A percentile compares a stretch with the other conserved stretches of the same genome.
Evolutionary conservation across 1,140 invertebrate genomes (phyloP).

Genomic region (Drosophila biarmipes): DNA sequence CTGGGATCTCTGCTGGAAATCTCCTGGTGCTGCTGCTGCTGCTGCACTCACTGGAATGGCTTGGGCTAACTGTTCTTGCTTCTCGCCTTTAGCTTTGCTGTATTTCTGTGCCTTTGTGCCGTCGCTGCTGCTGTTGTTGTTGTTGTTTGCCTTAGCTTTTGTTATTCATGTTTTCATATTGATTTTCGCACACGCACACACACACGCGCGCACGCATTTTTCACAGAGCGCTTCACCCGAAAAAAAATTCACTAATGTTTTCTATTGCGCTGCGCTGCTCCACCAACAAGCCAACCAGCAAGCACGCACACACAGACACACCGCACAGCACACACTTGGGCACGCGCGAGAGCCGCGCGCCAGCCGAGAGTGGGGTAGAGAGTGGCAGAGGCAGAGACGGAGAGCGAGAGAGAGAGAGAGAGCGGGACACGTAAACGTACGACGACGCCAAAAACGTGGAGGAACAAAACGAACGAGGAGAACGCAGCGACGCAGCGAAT

Average conservation of each 20-base stretch:
- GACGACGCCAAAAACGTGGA: constrained; percentile 45
- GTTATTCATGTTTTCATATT: constrained; percentile 69
- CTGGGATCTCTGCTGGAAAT: background rate
- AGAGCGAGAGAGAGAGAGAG: constrained; percentile 35
- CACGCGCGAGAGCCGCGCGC: constrained; percentile 23
- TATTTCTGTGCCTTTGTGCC: constrained; percentile 35
- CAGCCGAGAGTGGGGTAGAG: constrained; percentile 21
- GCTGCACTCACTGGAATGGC: constrained; percentile 12
- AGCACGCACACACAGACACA: constrained; percentile 12
- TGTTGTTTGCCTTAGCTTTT: constrained; percentile 54
- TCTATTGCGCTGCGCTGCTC: constrained; percentile 69
- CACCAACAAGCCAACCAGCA: constrained; percentile 8
- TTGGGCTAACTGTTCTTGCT: background rate
- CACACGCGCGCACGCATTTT: constrained; percentile 36
- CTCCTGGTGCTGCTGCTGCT: background rate
- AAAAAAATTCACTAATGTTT: constrained; percentile 53
- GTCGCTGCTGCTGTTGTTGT: no score
- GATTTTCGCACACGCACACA: constrained; percentile 62
- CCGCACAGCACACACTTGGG: constrained; percentile 22
- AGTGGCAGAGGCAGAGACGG: constrained; percentile 19
- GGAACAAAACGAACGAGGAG: constrained; percentile 11
- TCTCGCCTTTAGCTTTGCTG: constrained; percentile 8
- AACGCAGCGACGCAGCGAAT: constrained; percentile 19
- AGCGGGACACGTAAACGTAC: constrained; percentile 46
- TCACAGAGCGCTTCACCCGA: constrained; percentile 32